These are phyloP conservation scores for Heterodera carotae DNA, from an alignment of 1,140 invertebrate species.

Conservation along the genomic window DNA sequence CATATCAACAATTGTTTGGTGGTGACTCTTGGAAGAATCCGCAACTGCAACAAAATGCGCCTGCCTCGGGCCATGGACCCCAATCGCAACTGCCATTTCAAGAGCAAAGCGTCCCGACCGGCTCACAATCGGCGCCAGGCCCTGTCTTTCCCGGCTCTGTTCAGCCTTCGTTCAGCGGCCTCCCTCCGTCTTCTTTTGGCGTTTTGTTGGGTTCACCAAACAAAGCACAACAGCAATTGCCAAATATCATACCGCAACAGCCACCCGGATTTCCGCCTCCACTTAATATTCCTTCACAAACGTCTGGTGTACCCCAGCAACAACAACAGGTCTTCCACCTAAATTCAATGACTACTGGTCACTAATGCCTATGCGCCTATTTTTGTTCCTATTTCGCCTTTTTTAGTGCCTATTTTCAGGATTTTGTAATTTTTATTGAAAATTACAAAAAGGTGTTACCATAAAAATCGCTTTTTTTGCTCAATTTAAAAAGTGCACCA, in stretches of 20 bases:
- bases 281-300: neutral
- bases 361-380: no score
- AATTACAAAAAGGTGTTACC: no score
- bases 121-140: neutral
- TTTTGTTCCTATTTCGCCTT: no score
- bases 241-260: neutral
- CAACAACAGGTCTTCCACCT: neutral
- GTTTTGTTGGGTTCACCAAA: neutral
- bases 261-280: neutral
- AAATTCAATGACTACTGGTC: no score
- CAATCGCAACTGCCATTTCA: neutral
- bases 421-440: no score
- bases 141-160: neutral
- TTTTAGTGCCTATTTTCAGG: no score
- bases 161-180: neutral
- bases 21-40: conserved; percentile 26
- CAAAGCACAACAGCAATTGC: neutral
- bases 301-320: neutral
- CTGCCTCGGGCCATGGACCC: neutral
- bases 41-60: conserved; percentile 5
- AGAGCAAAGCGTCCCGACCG: neutral
- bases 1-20: conserved; percentile 30
- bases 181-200: neutral
- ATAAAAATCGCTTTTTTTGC: no score
- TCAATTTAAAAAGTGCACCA: no score